A percentile compares a stretch with the other conserved stretches of the same genome.
Conservation (phyloP, 2,888 invertebrate species). For the Macaria notata region DNA sequence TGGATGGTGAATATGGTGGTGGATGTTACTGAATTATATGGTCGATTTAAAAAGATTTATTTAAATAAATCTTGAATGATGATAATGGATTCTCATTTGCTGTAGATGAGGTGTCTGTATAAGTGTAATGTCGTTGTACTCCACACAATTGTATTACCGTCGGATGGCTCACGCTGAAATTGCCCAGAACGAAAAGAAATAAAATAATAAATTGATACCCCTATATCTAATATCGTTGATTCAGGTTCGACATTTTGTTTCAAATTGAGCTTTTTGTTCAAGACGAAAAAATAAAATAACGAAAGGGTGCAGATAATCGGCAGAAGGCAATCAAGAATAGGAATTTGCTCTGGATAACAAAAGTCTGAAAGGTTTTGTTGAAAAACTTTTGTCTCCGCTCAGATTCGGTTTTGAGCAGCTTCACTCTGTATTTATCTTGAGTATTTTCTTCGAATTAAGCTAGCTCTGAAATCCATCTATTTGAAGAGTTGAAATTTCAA, state of each 20-base stretch:
- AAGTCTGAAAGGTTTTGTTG: slow-evolving; percentile 5
- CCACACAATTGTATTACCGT: slow-evolving; percentile 56
- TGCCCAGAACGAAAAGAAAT: slow-evolving; percentile 55
- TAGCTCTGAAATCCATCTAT: too few species aligned
- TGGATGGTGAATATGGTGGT: too few species aligned
- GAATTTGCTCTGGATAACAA: slow-evolving; percentile 9
- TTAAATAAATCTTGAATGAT: too few species aligned
- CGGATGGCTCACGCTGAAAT: slow-evolving; percentile 54
- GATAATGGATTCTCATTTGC: too few species aligned
- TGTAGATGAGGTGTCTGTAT: too few species aligned
- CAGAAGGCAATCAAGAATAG: slow-evolving; percentile 14
- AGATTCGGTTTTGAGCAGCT: slow-evolving; percentile 2
- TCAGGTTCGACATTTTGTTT: slow-evolving; percentile 14
- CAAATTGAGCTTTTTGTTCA: slow-evolving; percentile 6
- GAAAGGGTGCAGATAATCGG: slow-evolving; percentile 9
- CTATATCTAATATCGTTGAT: slow-evolving; percentile 44
- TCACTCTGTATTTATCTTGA: too few species aligned
- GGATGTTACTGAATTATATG: too few species aligned
- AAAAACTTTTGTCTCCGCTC: neutral
- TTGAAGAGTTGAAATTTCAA: too few species aligned
- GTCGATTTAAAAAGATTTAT: too few species aligned
- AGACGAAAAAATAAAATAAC: slow-evolving; percentile 8
- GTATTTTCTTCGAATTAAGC: too few species aligned
- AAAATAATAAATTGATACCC: slow-evolving; percentile 49
- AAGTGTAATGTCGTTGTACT: too few species aligned